Evolutionary conservation across 2,113 vertebrate genomes (phyloP), one percentile per base, ranked within the genome.

Genomic region (Campylomormyrus tamandua): DNA sequence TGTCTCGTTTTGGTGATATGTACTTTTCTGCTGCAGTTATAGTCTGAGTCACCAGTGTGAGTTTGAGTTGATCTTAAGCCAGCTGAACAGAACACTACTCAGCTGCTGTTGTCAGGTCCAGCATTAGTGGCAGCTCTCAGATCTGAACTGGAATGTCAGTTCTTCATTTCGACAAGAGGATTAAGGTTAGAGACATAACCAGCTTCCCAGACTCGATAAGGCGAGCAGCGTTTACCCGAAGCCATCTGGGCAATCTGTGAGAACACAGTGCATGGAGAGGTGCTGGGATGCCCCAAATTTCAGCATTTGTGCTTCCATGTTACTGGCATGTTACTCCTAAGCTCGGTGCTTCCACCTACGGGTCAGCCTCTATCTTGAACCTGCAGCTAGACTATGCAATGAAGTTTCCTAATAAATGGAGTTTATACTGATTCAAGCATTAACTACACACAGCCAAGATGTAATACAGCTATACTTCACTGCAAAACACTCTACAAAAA

Each of bases 341-440:
- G 3, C 45, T 84, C 21, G 8, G 19, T 24, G 42, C 58, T 87
- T 46, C 89, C 83, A 66, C 31, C 84, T 31, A 80, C 0, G 62
- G 66, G 42, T 50, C 19, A 24, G 88, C 19, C 24, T 89, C 52
- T 53, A 21, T 49, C 85, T 89, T 39, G 45, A 13, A 42, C 56
- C 46, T 27, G 27, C 15, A 15, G 11, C 39, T 62, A 56, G 24
- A 35, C 50, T 13, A 15, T 39, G 31, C n/a, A 77, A 11, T 27
- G 74, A 31, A 58, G 49, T 15, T 50, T 27, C 46, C 83, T 90
- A 86, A 90, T 90, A 56, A 90, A 56, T 27, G 83, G 3, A 53
- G 53, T 53, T 85, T 48, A 58, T 48, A 21, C 21, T 21, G 31
- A 46, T 77, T 27, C 66, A 46, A 85, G 27, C 27, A n/a, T 27